Percentiles rank a stretch among this genome's conserved stretches.
Conservation (phyloP, 23 tunicate genomes). For the Botrylloides violaceus region DNA sequence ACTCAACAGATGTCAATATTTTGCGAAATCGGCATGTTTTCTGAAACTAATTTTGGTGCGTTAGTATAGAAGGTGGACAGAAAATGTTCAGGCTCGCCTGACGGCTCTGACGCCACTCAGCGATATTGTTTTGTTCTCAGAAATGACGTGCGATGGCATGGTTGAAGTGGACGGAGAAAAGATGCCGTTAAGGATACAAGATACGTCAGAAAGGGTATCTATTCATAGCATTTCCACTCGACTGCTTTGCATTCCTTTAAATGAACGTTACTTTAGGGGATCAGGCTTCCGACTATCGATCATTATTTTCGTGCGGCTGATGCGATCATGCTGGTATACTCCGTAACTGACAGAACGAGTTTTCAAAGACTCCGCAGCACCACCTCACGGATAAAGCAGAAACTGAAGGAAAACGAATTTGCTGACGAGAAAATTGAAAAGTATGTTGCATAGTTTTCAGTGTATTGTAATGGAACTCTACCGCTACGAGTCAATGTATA, state of each 20-base stretch:
- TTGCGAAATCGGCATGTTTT: too few species aligned
- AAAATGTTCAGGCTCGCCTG: too few species aligned
- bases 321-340: slow-evolving; percentile 88
- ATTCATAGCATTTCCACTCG: neutral
- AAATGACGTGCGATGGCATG: slow-evolving; percentile 75
- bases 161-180: slow-evolving; percentile 78
- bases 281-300: slow-evolving; percentile 34
- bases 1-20: too few species aligned
- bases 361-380: slow-evolving; percentile 39
- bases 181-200: slow-evolving; percentile 74
- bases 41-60: too few species aligned
- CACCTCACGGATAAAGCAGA: slow-evolving; percentile 27
- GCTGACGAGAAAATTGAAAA: slow-evolving; percentile 2
- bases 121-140: slow-evolving; percentile 43
- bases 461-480: too few species aligned
- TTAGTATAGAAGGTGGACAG: too few species aligned
- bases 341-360: slow-evolving; percentile 61
- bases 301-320: slow-evolving; percentile 86
- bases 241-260: neutral
- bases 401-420: neutral
- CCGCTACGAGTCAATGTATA: too few species aligned
- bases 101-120: too few species aligned
- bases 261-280: slow-evolving; percentile 23
- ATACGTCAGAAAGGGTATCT: slow-evolving; percentile 82
- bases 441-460: too few species aligned